Conservation (phyloP, 2,797 vertebrate genomes). For the Melopsittacus undulatus region DNA sequence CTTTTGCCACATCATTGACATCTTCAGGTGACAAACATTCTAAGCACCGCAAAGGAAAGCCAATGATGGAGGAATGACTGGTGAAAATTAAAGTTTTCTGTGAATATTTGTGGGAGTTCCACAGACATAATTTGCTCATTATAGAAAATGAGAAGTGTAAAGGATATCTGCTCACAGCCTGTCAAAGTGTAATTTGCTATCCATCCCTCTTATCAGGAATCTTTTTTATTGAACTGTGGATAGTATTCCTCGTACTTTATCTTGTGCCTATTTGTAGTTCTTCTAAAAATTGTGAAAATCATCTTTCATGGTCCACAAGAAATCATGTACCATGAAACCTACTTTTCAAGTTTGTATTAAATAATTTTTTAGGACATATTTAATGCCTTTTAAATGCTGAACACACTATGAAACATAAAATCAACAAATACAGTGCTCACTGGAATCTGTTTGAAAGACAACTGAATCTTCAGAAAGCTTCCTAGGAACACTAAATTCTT, state of each 20-base stretch:
- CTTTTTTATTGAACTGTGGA: background rate
- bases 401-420: background rate
- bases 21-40: background rate
- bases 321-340: background rate
- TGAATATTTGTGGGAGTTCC: background rate
- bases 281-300: conserved; percentile 23
- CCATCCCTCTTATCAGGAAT: background rate
- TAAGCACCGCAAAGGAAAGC: background rate
- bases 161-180: background rate
- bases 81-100: background rate
- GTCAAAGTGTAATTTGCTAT: background rate
- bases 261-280: conserved; percentile 6
- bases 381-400: background rate
- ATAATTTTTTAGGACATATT: background rate
- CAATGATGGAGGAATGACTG: background rate
- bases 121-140: background rate
- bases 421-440: background rate
- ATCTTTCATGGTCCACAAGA: conserved; percentile 6
- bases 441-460: background rate
- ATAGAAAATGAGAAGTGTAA: background rate
- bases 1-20: background rate
- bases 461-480: background rate
- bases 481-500: background rate
- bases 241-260: background rate
- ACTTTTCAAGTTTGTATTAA: conserved; percentile 9